Conservation (phyloP, 2,888 invertebrate genomes). For the Eupithecia tripunctaria region DNA sequence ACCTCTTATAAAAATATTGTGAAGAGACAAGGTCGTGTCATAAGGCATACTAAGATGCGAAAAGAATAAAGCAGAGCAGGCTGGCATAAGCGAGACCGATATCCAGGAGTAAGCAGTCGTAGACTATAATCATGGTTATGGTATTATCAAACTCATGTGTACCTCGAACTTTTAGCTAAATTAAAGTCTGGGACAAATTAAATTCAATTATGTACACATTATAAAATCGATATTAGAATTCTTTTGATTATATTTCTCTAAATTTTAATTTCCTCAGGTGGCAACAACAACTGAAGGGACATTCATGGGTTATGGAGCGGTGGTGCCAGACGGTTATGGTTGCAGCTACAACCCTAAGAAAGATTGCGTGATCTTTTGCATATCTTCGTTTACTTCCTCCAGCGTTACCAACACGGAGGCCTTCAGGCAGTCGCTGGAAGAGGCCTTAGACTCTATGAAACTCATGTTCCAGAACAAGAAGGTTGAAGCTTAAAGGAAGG, state of each 20-base stretch:
- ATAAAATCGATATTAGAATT: too few species aligned
- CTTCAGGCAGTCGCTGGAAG: constrained; percentile 90
- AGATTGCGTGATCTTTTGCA: constrained; percentile 93
- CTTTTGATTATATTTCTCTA: not conserved
- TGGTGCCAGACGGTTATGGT: constrained; percentile 98
- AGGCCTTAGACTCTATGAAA: constrained; percentile 90
- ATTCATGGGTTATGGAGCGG: constrained; percentile 98
- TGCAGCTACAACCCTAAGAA: constrained; percentile 97
- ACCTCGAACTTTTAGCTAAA: too few species aligned
- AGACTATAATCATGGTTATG: too few species aligned
- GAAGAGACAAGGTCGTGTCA: not conserved
- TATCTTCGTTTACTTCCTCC: constrained; percentile 94
- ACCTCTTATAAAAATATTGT: not conserved
- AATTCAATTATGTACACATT: too few species aligned
- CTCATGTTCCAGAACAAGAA: constrained; percentile 83
- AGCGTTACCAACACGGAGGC: constrained; percentile 90
- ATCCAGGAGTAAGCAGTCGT: not conserved
- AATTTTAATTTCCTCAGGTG: constrained; percentile 86
- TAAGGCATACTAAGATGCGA: not conserved
- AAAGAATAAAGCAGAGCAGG: not conserved
- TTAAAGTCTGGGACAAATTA: too few species aligned
- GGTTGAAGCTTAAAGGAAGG: constrained; percentile 53
- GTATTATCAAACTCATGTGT: not conserved
- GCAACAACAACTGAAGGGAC: constrained; percentile 91
- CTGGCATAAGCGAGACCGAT: not conserved